Evolutionary conservation across 2,113 vertebrate species (phyloP), one percentile per base, ranked within the genome.

Genomic region (Tragelaphus buxtoni): DNA sequence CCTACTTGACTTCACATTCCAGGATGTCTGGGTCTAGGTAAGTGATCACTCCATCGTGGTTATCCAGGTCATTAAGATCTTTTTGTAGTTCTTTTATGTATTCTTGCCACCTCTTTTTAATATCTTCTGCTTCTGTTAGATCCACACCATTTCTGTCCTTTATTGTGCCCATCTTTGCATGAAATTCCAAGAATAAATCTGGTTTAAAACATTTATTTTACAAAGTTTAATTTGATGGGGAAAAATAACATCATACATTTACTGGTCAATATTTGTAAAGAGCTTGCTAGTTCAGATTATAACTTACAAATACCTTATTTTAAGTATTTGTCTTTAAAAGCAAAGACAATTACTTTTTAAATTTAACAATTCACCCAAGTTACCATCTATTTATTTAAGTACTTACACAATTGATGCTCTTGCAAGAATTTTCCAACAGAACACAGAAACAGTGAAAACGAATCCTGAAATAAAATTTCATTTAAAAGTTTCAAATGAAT

Each of bases 381-480:
- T 86, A 49, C 9, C 32, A 91, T 22, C 30, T 95, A 18, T 13
- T 55, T 93, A 81, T 53, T 51, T 82, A 77, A 56, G 20, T 63
- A n/a, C 14, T 96, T 89, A 53, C 24, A 65, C 6, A 63, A 88
- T 1, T 5, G 9, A 85, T n/a, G 32, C 26, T 58, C 8, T 85
- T 39, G 22, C 5, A 61, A 72, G 55, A 65, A 32, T 86, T 87
- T 91, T 72, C 51, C 84, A 35, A 9, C 49, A 83, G 32, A 69
- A 83, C 26, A 94, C 42, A 55, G 5, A 91, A 96, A 94, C 53
- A 58, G 84, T 84, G 30, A 91, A 88, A 94, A 91, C 35, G 91
- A 72, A 91, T 69, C 18, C 32, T 72, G 72, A 96, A 96, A 63
- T 93, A 96, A 96, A 89, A 79, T 82, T 85, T 94, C 86, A 61